These are phyloP conservation scores for Rhodinocichla rosea DNA, from an alignment of 2,113 vertebrate species.

Conservation along the genomic window DNA sequence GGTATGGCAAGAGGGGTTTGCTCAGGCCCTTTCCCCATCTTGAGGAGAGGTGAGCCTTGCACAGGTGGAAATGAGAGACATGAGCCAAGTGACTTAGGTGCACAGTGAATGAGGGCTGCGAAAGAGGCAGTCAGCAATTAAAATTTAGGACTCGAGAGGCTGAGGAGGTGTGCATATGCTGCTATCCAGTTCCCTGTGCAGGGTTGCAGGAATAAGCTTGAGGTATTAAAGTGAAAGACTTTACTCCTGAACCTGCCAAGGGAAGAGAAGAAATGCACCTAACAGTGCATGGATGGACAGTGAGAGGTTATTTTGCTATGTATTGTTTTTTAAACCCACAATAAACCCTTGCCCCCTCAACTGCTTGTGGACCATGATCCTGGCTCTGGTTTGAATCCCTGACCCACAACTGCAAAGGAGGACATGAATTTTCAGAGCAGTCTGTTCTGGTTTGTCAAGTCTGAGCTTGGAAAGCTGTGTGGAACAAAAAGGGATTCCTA, in stretches of 20 bases:
- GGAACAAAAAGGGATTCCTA: slow-evolving; percentile 12
- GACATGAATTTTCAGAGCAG: slow-evolving; percentile 23
- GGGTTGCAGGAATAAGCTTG: not conserved
- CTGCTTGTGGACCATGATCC: not conserved
- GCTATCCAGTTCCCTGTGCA: not conserved
- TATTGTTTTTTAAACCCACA: not conserved
- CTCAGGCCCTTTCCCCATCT: not conserved
- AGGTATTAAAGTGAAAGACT: not conserved
- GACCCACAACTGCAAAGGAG: not conserved
- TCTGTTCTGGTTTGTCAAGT: slow-evolving; percentile 38
- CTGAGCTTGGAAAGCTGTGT: not conserved
- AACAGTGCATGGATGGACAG: not conserved
- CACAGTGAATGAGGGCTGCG: not conserved
- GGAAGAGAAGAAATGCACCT: not conserved
- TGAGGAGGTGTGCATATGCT: not conserved
- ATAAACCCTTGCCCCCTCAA: not conserved
- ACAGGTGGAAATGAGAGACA: not conserved
- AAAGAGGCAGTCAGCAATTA: not conserved
- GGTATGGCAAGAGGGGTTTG: not conserved
- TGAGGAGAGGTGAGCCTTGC: not conserved
- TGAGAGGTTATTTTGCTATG: not conserved
- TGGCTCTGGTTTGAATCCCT: not conserved
- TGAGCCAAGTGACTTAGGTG: not conserved
- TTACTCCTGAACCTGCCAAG: not conserved
- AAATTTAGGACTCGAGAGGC: not conserved